Evolutionary conservation across 2,888 invertebrate genomes (phyloP).

Genomic region (Coenonympha arcania): DNA sequence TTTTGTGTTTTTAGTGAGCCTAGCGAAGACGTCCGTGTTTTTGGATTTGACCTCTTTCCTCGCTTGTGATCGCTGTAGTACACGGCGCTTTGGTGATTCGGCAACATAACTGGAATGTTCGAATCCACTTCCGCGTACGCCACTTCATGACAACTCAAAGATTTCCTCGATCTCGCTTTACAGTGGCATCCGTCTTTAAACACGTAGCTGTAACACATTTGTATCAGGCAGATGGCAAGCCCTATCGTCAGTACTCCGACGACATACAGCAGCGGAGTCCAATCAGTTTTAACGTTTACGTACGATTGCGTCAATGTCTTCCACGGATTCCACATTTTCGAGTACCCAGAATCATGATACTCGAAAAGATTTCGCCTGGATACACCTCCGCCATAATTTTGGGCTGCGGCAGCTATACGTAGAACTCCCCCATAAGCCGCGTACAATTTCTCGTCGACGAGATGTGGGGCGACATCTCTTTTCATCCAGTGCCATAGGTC

Average conservation of each 20-base stretch:
- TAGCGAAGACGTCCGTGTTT: conserved; percentile 39
- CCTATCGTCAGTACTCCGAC: conserved; percentile 43
- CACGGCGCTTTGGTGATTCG: conserved; percentile 35
- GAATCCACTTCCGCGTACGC: conserved; percentile 43
- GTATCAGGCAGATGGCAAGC: conserved; percentile 45
- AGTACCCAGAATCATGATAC: conserved; percentile 29
- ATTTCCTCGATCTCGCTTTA: conserved; percentile 14
- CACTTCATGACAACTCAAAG: conserved; percentile 30
- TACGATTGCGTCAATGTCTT: conserved; percentile 41
- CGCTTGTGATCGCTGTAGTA: conserved; percentile 36
- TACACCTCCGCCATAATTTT: conserved; percentile 57
- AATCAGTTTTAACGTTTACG: conserved; percentile 45
- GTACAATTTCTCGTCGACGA: conserved; percentile 56
- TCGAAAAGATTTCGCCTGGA: conserved; percentile 53
- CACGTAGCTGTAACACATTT: conserved; percentile 49
- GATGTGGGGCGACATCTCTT: conserved; percentile 56
- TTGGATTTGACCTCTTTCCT: conserved; percentile 28
- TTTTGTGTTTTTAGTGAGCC: conserved; percentile 44
- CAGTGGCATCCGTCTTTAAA: conserved; percentile 48
- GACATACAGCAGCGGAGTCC: conserved; percentile 49
- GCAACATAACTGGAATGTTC: conserved; percentile 42
- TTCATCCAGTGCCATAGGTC: conserved; percentile 69
- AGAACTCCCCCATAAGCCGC: conserved; percentile 59
- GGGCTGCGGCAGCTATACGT: conserved; percentile 61
- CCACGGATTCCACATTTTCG: conserved; percentile 55